Conservation (phyloP, 1,140 invertebrate genomes). For the Nixonia krombeini region DNA sequence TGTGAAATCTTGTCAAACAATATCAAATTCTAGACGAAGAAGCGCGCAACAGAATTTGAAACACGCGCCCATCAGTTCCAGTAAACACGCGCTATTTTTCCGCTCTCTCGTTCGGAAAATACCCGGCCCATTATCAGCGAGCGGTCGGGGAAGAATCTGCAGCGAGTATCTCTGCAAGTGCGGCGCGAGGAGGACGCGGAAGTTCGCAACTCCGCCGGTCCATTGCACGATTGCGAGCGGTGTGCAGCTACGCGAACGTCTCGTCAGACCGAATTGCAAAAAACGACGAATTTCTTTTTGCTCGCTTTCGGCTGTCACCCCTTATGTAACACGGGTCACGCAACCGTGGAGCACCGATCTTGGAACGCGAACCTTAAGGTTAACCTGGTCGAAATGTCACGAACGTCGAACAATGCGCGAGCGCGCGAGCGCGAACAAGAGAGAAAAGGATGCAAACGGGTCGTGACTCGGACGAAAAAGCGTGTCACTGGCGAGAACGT, state of each 20-base stretch:
- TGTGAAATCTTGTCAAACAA: neutral
- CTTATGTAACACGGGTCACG: constrained; percentile 48
- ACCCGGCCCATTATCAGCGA: no score
- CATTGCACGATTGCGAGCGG: constrained; percentile 28
- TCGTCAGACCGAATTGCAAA: constrained; percentile 36
- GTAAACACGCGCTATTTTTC: no score
- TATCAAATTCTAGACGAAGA: no score
- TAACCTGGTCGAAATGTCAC: constrained; percentile 53
- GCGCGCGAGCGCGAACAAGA: constrained; percentile 1
- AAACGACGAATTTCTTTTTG: constrained; percentile 41
- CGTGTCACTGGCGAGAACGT: constrained; percentile 26
- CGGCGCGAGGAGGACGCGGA: neutral
- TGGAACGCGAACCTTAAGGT: constrained; percentile 45
- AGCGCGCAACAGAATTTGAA: no score
- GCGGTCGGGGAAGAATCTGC: no score
- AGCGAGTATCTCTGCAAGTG: no score
- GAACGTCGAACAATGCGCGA: constrained; percentile 48
- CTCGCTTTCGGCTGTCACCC: constrained; percentile 19
- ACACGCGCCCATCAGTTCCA: no score
- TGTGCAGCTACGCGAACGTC: constrained; percentile 15
- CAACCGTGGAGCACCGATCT: constrained; percentile 41
- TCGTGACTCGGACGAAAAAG: constrained; percentile 45
- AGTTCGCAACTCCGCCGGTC: constrained; percentile 7
- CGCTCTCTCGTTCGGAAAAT: no score
- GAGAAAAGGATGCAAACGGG: constrained; percentile 16